Conservation (phyloP, 1,140 invertebrate genomes). For the Drepana arcuata region DNA sequence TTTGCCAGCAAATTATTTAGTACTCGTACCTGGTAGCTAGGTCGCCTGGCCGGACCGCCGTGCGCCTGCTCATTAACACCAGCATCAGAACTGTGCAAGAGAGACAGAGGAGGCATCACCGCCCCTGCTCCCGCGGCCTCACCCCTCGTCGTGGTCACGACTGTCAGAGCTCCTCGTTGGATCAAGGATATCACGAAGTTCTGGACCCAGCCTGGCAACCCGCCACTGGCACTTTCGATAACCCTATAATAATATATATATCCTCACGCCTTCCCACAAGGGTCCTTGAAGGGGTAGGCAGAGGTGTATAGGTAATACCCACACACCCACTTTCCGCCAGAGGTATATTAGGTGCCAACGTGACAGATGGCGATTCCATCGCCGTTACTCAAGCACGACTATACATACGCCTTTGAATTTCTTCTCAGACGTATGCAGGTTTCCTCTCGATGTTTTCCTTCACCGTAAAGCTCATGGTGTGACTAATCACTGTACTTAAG, state of each 20-base stretch:
- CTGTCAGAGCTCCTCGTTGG: constrained; percentile 66
- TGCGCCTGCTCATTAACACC: constrained; percentile 3
- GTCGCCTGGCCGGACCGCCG: background rate
- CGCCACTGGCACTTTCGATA: constrained; percentile 73
- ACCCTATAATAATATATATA: constrained; percentile 56
- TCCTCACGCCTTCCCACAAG: too few relatives aligned
- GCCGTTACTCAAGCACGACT: too few relatives aligned
- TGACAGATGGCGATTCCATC: too few relatives aligned
- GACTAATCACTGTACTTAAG: too few relatives aligned
- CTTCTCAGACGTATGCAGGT: too few relatives aligned
- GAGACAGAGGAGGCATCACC: constrained; percentile 18
- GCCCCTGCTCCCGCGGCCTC: constrained; percentile 23
- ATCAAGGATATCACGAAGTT: constrained; percentile 74
- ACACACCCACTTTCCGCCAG: too few relatives aligned
- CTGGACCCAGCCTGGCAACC: constrained; percentile 78
- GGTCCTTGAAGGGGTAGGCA: too few relatives aligned
- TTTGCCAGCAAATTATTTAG: background rate
- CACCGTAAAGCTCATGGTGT: too few relatives aligned
- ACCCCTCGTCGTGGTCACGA: constrained; percentile 44
- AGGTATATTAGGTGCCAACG: too few relatives aligned
- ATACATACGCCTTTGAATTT: too few relatives aligned
- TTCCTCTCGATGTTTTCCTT: too few relatives aligned
- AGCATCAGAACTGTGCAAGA: constrained; percentile 15
- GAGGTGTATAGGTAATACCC: too few relatives aligned
- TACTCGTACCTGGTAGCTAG: constrained; percentile 7